phyloP scores from a whole-genome alignment of 2,113 vertebrate genomes.

The Gymnocephalus cernua region DNA sequence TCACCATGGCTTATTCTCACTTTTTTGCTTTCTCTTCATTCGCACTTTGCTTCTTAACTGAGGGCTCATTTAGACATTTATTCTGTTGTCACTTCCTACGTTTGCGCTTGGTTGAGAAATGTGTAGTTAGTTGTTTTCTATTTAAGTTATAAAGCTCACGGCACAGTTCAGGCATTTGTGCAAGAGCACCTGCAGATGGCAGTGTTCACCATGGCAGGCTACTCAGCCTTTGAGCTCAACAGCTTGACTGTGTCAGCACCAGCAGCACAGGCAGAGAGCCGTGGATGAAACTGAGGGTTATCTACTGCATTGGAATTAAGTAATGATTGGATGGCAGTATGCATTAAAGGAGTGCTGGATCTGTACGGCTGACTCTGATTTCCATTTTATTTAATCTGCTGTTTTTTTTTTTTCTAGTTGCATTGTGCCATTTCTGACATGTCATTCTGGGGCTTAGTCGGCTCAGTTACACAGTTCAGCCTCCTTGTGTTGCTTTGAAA shows the following conservation, averaged over 20 bases:
- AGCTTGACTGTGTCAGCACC: conserved; percentile 49
- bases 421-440: conserved; percentile 32
- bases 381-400: conserved; percentile 38
- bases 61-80: conserved; percentile 1
- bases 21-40: conserved; percentile 10
- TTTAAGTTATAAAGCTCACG: conserved; percentile 12
- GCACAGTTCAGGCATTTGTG: conserved; percentile 66
- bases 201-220: conserved; percentile 90
- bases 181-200: conserved; percentile 90
- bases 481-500: conserved; percentile 45
- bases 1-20: conserved; percentile 27
- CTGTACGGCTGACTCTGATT: conserved; percentile 31
- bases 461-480: conserved; percentile 7
- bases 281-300: conserved; percentile 66
- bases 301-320: conserved; percentile 74
- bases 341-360: conserved; percentile 46
- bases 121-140: not conserved
- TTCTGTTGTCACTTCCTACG: not conserved
- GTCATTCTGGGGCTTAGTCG: not conserved
- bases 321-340: conserved; percentile 62
- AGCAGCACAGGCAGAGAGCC: conserved; percentile 44
- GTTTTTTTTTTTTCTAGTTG: conserved; percentile 54
- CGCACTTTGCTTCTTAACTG: conserved; percentile 7
- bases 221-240: conserved; percentile 50
- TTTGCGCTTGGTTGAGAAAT: conserved; percentile 7